A percentile compares a stretch with the other conserved stretches of the same genome.
Evolutionary conservation across 2,113 vertebrate species (phyloP).

Genomic region (Tragulus kanchil): DNA sequence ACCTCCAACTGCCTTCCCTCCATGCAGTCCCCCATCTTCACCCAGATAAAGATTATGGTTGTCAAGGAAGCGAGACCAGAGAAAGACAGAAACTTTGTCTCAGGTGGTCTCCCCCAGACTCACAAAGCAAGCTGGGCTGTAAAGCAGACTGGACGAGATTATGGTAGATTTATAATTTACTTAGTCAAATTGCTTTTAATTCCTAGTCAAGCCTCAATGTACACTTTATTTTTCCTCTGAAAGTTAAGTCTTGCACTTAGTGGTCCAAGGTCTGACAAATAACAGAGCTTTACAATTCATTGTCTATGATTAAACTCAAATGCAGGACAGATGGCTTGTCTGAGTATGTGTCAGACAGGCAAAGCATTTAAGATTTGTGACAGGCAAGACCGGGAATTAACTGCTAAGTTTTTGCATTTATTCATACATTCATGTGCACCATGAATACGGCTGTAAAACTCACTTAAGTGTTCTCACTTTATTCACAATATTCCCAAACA

Average conservation of each 20-base stretch:
- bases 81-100: conserved; percentile 86
- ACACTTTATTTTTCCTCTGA: conserved; percentile 61
- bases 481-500: conserved; percentile 69
- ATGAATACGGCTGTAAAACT: conserved; percentile 58
- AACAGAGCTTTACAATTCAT: conserved; percentile 78
- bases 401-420: conserved; percentile 74
- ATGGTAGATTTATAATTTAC: conserved; percentile 80
- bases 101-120: conserved; percentile 83
- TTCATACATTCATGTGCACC: conserved; percentile 31
- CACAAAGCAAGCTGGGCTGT: conserved; percentile 77
- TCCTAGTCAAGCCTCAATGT: conserved; percentile 53
- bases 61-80: conserved; percentile 91
- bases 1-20: conserved; percentile 84
- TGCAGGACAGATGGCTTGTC: conserved; percentile 82
- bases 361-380: conserved; percentile 64
- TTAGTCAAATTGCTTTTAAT: conserved; percentile 80
- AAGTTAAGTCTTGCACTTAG: conserved; percentile 72
- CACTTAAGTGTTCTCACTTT: conserved; percentile 59
- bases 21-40: conserved; percentile 81
- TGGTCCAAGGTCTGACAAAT: conserved; percentile 75
- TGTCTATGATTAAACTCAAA: conserved; percentile 80
- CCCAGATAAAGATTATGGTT: conserved; percentile 93
- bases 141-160: conserved; percentile 86
- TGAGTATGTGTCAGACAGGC: conserved; percentile 73
- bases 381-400: conserved; percentile 78